phyloP scores from a whole-genome alignment of 2,797 vertebrate species.

The Characodon lateralis region DNA sequence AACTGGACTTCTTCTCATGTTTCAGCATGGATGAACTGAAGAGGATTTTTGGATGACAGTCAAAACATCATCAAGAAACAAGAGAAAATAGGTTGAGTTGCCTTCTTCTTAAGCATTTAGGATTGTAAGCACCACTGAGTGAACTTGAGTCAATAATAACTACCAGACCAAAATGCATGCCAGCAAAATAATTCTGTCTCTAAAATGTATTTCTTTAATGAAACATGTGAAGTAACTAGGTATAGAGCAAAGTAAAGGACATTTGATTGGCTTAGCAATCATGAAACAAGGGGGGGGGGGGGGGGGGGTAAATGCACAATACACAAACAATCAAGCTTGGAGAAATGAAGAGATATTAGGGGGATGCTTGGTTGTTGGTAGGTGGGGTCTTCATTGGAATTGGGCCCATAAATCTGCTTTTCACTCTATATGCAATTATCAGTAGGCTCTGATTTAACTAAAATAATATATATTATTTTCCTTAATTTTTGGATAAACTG shows the following conservation, averaged over 20 bases:
- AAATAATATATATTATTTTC: too few species aligned
- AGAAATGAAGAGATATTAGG: neutral
- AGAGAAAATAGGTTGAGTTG: too few species aligned
- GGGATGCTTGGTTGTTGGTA: neutral
- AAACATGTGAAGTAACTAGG: neutral
- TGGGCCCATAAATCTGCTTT: neutral
- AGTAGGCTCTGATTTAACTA: neutral
- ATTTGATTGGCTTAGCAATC: neutral
- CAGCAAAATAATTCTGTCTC: too few species aligned
- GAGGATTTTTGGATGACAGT: too few species aligned
- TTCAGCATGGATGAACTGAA: too few species aligned
- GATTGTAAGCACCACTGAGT: too few species aligned
- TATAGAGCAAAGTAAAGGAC: neutral
- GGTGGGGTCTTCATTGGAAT: neutral
- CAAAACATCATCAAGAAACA: too few species aligned
- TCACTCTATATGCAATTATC: neutral
- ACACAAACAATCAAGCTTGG: neutral
- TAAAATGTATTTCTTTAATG: neutral
- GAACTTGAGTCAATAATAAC: too few species aligned
- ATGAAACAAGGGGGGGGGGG: neutral
- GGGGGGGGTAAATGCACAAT: neutral
- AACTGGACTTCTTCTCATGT: too few species aligned
- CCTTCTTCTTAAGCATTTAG: too few species aligned
- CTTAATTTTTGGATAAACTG: neutral
- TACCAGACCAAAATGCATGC: too few species aligned